Percentiles rank a stretch among this genome's conserved stretches.
phyloP scores from a whole-genome alignment of 2,888 invertebrate genomes.

The Brachyptera risi region DNA sequence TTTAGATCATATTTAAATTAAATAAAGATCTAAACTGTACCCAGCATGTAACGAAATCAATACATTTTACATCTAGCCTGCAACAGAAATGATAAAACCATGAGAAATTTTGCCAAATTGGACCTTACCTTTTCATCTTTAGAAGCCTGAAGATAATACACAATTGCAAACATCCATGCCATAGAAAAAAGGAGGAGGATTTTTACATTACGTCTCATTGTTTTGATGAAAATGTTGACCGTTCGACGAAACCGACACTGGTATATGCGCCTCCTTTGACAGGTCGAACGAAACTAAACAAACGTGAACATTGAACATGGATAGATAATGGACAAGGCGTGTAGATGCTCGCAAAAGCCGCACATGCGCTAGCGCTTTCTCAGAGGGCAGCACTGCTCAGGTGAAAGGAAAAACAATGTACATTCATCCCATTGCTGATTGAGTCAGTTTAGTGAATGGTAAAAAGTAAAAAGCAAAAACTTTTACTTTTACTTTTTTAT shows the following conservation, averaged over 20 bases:
- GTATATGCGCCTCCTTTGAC: constrained; percentile 13
- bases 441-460: no score
- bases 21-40: constrained; percentile 2
- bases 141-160: constrained; percentile 58
- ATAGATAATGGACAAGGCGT: no score
- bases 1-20: background rate
- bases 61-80: background rate
- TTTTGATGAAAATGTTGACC: constrained; percentile 1
- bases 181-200: constrained; percentile 56
- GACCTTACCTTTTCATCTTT: constrained; percentile 53
- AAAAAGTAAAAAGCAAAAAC: no score
- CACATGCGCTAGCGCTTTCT: no score
- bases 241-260: constrained; percentile 4
- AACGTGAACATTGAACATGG: no score
- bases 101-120: no score
- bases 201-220: constrained; percentile 60
- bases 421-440: no score
- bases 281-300: constrained; percentile 28
- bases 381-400: no score
- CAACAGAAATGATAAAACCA: background rate
- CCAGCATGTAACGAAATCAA: background rate
- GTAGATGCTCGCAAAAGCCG: no score
- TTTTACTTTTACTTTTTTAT: no score
- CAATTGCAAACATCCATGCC: constrained; percentile 60
- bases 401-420: no score